Percentiles rank a stretch among this genome's conserved stretches.
phyloP scores from a whole-genome alignment of 37 sponge, comb jelly and placozoan genomes.

The Amphimedon queenslandica region DNA sequence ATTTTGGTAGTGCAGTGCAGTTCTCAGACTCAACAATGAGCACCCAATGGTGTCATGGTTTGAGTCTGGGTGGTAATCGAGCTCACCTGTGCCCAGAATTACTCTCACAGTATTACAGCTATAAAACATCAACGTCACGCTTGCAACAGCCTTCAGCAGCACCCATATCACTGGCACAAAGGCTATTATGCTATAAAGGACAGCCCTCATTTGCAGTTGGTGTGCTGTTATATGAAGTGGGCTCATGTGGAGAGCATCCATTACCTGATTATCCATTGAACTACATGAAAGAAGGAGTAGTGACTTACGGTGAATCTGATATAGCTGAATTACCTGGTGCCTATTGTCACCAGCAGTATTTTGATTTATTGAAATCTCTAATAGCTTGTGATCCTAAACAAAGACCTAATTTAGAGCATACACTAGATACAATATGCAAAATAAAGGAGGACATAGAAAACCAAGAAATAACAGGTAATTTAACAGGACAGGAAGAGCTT shows the following conservation, averaged over 20 bases:
- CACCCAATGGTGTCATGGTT: slow-evolving; percentile 37
- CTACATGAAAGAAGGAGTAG: not conserved
- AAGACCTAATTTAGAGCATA: no score
- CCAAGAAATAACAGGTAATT: no score
- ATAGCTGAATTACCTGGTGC: slow-evolving; percentile 23
- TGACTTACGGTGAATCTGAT: slow-evolving; percentile 19
- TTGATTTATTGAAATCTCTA: no score
- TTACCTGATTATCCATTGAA: slow-evolving; percentile 52
- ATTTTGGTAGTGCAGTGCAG: slow-evolving; percentile 81
- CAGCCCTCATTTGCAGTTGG: slow-evolving; percentile 72
- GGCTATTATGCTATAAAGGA: slow-evolving; percentile 25
- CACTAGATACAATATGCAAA: no score
- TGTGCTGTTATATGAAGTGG: slow-evolving; percentile 39
- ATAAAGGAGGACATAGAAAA: no score
- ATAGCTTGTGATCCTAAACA: no score
- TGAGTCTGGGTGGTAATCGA: slow-evolving; percentile 61
- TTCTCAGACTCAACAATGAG: slow-evolving; percentile 38
- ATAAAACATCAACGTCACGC: not conserved
- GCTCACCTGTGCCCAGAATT: slow-evolving; percentile 78
- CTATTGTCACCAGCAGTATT: slow-evolving; percentile 30
- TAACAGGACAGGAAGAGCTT: no score
- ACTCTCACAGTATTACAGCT: slow-evolving; percentile 37
- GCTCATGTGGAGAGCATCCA: slow-evolving; percentile 48
- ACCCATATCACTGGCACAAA: not conserved
- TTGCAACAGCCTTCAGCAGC: not conserved